phyloP scores from a whole-genome alignment of 2,113 vertebrate genomes.

The Burhinus oedicnemus region DNA sequence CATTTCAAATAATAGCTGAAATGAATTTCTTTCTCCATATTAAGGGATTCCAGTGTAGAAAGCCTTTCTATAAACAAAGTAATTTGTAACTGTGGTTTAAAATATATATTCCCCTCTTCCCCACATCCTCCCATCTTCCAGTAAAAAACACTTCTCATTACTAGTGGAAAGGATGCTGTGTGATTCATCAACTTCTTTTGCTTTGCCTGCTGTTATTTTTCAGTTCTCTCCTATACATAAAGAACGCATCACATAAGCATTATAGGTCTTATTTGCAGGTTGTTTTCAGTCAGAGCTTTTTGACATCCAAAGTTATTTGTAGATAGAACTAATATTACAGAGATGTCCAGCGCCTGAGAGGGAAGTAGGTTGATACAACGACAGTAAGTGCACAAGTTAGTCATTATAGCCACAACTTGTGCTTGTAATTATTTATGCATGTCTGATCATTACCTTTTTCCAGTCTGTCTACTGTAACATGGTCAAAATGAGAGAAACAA shows the following conservation, averaged over 20 bases:
- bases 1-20: not conserved
- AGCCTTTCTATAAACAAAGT: not conserved
- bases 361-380: not conserved
- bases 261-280: not conserved
- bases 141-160: not conserved
- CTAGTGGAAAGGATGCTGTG: not conserved
- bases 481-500: not conserved
- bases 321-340: not conserved
- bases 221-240: not conserved
- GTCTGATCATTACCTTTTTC: not conserved
- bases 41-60: not conserved
- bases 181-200: not conserved
- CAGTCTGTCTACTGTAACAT: not conserved
- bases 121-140: not conserved
- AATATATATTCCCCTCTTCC: not conserved
- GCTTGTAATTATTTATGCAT: not conserved
- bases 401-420: not conserved
- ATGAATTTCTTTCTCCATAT: not conserved
- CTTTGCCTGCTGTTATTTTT: not conserved
- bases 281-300: not conserved
- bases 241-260: rapidly evolving
- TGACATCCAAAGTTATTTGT: not conserved
- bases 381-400: not conserved
- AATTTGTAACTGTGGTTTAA: not conserved
- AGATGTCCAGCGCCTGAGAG: not conserved